Conservation (phyloP, 2,113 vertebrate genomes). For the Pterocles gutturalis region DNA sequence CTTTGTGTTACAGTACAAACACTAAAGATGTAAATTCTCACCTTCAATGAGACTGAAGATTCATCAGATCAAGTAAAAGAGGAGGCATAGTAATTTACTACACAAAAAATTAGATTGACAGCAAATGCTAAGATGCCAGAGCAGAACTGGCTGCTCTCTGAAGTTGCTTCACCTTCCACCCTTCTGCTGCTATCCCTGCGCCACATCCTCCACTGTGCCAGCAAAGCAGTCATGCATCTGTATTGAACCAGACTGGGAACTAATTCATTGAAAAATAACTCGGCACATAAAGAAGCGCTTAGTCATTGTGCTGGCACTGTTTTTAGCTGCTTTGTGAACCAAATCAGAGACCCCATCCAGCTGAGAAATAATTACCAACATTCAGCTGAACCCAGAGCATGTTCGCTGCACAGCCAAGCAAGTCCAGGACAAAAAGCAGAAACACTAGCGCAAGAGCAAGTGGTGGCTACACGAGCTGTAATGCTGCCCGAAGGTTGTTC, state of each 20-base stretch:
- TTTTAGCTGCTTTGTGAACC: background rate
- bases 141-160: background rate
- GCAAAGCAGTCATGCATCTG: background rate
- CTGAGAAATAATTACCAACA: background rate
- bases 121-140: background rate
- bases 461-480: background rate
- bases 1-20: background rate
- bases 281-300: background rate
- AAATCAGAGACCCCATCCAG: background rate
- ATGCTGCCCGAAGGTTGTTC: background rate
- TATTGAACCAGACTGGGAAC: background rate
- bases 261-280: background rate
- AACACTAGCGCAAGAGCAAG: background rate
- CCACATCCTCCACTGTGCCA: background rate
- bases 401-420: background rate
- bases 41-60: background rate
- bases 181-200: background rate
- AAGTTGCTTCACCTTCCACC: background rate
- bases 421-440: background rate
- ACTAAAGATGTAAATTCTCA: background rate
- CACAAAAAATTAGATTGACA: background rate
- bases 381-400: background rate
- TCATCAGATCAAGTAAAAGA: background rate
- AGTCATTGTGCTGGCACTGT: background rate
- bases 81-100: background rate